Conservation (phyloP, 2,113 vertebrate species). For the Danionella cerebrum region DNA sequence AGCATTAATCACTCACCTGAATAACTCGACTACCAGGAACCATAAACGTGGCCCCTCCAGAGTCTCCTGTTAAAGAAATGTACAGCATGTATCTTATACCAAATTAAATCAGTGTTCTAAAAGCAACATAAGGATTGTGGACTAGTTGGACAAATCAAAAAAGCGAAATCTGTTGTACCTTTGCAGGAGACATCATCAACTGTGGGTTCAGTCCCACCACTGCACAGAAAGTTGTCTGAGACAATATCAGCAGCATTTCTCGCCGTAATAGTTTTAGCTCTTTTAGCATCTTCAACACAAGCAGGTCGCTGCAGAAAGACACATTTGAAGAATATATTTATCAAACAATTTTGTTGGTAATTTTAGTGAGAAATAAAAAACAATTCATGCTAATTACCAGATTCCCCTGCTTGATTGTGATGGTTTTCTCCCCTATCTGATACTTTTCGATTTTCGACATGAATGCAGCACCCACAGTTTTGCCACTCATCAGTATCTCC, state of each 20-base stretch:
- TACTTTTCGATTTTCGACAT: background rate
- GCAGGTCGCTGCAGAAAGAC: conserved; percentile 39
- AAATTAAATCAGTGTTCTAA: background rate
- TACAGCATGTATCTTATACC: background rate
- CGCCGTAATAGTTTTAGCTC: conserved; percentile 7
- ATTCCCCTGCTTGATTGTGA: conserved; percentile 41
- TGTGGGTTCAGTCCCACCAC: conserved; percentile 28
- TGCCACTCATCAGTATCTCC: conserved; percentile 40
- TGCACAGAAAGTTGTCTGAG: conserved; percentile 64
- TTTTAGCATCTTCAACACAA: conserved; percentile 51
- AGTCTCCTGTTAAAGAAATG: conserved; percentile 49
- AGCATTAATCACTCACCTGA: background rate
- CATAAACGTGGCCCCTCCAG: conserved; percentile 52
- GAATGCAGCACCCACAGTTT: conserved; percentile 48
- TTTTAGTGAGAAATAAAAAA: too few species aligned
- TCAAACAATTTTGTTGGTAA: too few species aligned
- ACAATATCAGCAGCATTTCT: conserved; percentile 33
- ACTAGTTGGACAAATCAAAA: background rate
- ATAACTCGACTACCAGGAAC: background rate
- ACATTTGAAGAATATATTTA: too few species aligned
- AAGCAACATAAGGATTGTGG: background rate
- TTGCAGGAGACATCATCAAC: conserved; percentile 53
- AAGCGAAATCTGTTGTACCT: conserved; percentile 44
- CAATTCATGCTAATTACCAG: too few species aligned
- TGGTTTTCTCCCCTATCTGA: conserved; percentile 18